These are phyloP conservation scores for Anoplius nigerrimus DNA, from an alignment of 2,888 invertebrate genomes.

Conservation along the genomic window DNA sequence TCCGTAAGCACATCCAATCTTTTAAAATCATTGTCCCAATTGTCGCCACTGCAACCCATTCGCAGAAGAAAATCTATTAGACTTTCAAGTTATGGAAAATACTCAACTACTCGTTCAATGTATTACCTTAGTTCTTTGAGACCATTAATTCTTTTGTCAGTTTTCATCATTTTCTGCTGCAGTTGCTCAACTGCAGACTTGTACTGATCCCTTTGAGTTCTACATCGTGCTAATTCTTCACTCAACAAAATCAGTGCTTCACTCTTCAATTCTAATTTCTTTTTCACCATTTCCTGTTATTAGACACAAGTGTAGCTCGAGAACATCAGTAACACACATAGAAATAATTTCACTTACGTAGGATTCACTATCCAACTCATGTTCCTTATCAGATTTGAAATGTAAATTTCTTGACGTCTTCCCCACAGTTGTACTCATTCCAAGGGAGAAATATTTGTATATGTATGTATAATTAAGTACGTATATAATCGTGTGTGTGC, in stretches of 20 bases:
- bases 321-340: no score
- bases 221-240: constrained; percentile 86
- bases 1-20: constrained; percentile 70
- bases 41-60: constrained; percentile 31
- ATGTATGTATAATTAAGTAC: no score
- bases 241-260: constrained; percentile 88
- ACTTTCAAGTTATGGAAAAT: not conserved
- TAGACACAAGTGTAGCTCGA: not conserved
- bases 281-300: constrained; percentile 53
- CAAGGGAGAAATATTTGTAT: no score
- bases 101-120: not conserved
- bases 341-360: no score
- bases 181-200: constrained; percentile 88
- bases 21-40: constrained; percentile 53
- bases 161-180: constrained; percentile 77
- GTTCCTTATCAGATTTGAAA: no score
- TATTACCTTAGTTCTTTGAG: constrained; percentile 55
- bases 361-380: no score
- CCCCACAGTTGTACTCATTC: no score
- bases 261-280: constrained; percentile 86
- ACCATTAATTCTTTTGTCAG: constrained; percentile 72
- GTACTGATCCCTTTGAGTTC: constrained; percentile 87
- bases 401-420: no score
- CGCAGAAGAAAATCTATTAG: not conserved
- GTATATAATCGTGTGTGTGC: no score